Base-by-base conservation (phyloP, 2,888 invertebrate species). In the Slavum lentiscoides region DNA sequence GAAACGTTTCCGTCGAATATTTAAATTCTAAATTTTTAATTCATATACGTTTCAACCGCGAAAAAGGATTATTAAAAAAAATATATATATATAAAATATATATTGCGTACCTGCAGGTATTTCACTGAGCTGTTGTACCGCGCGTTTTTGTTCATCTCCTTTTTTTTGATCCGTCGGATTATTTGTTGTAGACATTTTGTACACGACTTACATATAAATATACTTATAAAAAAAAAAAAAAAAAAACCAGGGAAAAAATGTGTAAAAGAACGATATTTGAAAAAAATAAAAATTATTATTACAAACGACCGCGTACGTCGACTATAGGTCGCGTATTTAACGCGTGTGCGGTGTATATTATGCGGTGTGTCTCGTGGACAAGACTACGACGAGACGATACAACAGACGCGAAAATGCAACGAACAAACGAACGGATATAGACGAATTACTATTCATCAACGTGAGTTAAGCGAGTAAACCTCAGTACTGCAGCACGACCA, bases 361-460 rank as follows among this genome's bases (percentile, higher is more conserved):
- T 30, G 30, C 13, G 17, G 13, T 53, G 6, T n/a, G 43, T 74
- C 64, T 37, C 37, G 30, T 4, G 30, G 30, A 30, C 30, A 4
- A 30, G 30, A 30, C 30, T 30, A 4, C 4, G 1, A 64, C 53
- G 19, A 55, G 64, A 55, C 73, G 55, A 55, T 43, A 68, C 75
- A 17, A 23, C 67, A 39, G 23, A 75, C 58, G 23, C 67, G 67
- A 66, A 67, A 30, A 30, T 30, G 30, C 43, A 67, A 75, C 58
- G 67, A 67, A 61, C 53, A 55, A 67, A 55, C 19, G 30, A 59
- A 43, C 77, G 77, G 77, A 77, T 70, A 70, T 30, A 59, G 62
- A 11, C 21, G 69, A 77, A 77, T 77, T 77, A 70, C 75, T 62
- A 70, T 70, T 77, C 77, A 77, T 77, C 69, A 70, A 55, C 53